Evolutionary conservation across 1,140 invertebrate species (phyloP).

Genomic region (Drosophila repletoides): DNA sequence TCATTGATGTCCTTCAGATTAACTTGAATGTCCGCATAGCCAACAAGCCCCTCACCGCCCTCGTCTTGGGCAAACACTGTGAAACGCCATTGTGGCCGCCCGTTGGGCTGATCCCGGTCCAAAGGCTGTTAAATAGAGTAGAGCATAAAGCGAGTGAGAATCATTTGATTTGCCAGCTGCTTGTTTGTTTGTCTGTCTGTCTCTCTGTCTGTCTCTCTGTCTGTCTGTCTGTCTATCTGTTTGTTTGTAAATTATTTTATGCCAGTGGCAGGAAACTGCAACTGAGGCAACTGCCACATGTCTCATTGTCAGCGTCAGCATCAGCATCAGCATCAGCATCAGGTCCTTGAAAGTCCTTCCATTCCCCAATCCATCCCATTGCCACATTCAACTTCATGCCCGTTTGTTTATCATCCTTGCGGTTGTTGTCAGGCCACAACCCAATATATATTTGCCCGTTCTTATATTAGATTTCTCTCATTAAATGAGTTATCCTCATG

Average conservation of each 20-base stretch:
- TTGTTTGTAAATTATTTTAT: constrained; percentile 74
- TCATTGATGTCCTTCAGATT: constrained; percentile 90
- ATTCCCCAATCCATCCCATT: background rate
- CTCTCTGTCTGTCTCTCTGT: background rate
- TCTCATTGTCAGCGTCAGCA: constrained; percentile 41
- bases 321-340: too few species aligned
- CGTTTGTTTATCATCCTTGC: constrained; percentile 17
- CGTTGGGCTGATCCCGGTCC: constrained; percentile 88
- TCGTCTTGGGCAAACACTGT: constrained; percentile 89
- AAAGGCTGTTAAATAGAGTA: constrained; percentile 83
- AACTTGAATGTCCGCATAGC: constrained; percentile 89
- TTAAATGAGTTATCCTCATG: constrained; percentile 70
- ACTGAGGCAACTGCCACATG: constrained; percentile 26
- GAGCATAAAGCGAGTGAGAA: constrained; percentile 1
- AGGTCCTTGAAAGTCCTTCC: constrained; percentile 12
- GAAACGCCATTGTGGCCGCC: constrained; percentile 89
- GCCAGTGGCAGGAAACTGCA: constrained; percentile 56
- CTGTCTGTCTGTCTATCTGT: constrained; percentile 27
- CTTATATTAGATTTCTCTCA: constrained; percentile 70
- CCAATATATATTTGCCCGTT: constrained; percentile 22
- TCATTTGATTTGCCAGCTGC: constrained; percentile 56
- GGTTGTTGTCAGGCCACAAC: constrained; percentile 16
- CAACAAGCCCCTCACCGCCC: constrained; percentile 87
- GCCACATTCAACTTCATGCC: background rate
- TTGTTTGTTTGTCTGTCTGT: constrained; percentile 9